These are phyloP conservation scores for Campoletis raptor DNA, from an alignment of 2,888 invertebrate genomes.

Conservation along the genomic window DNA sequence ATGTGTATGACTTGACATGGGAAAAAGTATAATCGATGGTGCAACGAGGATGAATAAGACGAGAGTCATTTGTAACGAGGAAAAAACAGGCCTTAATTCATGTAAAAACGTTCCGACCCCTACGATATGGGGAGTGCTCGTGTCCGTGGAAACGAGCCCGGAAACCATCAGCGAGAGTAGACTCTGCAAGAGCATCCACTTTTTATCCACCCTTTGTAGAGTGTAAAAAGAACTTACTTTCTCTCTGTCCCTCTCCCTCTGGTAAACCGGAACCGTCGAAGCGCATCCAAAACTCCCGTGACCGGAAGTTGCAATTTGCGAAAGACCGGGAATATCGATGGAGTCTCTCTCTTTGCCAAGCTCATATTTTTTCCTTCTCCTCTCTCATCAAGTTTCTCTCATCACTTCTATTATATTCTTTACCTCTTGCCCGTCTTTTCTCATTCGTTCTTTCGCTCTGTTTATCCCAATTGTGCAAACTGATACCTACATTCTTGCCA, in stretches of 20 bases:
- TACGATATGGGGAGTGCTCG: background rate
- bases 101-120: constrained; percentile 1
- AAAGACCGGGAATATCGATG: constrained; percentile 61
- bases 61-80: background rate
- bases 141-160: constrained; percentile 16
- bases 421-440: background rate
- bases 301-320: constrained; percentile 72
- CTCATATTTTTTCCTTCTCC: constrained; percentile 16
- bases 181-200: constrained; percentile 23
- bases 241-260: constrained; percentile 7
- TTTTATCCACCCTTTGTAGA: background rate
- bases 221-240: background rate
- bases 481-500: background rate
- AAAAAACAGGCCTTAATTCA: background rate
- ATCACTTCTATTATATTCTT: background rate
- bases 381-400: constrained; percentile 7
- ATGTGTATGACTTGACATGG: background rate
- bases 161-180: constrained; percentile 35
- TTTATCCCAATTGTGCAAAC: constrained; percentile 24
- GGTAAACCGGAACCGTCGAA: constrained; percentile 55
- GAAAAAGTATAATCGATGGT: background rate
- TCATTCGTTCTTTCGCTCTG: constrained; percentile 44
- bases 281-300: constrained; percentile 68
- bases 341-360: constrained; percentile 27
- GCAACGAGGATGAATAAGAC: background rate